Percentiles rank a stretch among this genome's conserved stretches.
These are phyloP conservation scores for Morphnarchus princeps DNA, from an alignment of 2,113 vertebrate species.

Conservation along the genomic window DNA sequence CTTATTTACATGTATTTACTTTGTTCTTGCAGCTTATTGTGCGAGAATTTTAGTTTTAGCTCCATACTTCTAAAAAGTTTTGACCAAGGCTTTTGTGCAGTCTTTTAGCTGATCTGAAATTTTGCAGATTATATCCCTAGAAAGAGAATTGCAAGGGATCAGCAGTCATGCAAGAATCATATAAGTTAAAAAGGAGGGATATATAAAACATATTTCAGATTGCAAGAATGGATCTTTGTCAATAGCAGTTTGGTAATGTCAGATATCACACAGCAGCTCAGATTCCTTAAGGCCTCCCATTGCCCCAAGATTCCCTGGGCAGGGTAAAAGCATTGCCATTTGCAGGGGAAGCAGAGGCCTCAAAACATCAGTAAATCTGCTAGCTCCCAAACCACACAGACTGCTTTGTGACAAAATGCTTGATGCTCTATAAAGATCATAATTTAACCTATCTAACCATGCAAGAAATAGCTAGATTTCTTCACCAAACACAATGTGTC, in stretches of 20 bases:
- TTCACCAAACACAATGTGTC: background rate
- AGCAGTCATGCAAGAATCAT: background rate
- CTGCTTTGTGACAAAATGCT: background rate
- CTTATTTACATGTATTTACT: background rate
- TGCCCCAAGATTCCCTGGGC: background rate
- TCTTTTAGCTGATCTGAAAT: background rate
- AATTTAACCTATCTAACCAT: background rate
- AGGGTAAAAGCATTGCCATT: background rate
- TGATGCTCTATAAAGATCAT: background rate
- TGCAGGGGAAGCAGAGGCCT: background rate
- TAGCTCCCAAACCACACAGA: background rate
- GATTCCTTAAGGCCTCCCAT: background rate
- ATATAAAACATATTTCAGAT: background rate
- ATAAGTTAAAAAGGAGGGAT: background rate
- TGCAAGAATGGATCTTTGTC: background rate
- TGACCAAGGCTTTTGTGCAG: background rate
- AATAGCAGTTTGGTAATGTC: background rate
- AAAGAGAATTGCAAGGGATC: background rate
- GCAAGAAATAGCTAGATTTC: constrained; percentile 18
- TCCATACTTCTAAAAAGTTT: background rate
- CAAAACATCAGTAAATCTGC: background rate
- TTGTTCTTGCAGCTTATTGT: background rate
- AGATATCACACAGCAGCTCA: background rate
- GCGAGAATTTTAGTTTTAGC: background rate
- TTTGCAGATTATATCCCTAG: background rate